Percentiles rank a stretch among this genome's conserved stretches.
Conservation (phyloP, 2,113 vertebrate genomes). For the Cynopterus brachyotis region DNA sequence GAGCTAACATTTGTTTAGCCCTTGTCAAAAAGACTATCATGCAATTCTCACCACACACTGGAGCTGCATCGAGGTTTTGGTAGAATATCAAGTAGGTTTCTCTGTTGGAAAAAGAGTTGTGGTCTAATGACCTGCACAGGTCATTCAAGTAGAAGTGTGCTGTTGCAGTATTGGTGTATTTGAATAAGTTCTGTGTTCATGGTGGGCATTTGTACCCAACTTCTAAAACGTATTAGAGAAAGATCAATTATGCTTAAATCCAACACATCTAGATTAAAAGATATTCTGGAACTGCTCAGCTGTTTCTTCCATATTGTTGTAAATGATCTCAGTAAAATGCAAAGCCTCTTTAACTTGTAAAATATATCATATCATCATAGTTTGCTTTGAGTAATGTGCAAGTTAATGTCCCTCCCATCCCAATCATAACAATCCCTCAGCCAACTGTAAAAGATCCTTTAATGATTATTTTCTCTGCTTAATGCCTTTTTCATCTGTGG, state of each 20-base stretch:
- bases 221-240: background rate
- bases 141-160: background rate
- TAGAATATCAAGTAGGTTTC: background rate
- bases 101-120: conserved; percentile 1
- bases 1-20: background rate
- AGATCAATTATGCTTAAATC: conserved; percentile 30
- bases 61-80: background rate
- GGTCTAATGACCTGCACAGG: background rate
- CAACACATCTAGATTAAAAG: background rate
- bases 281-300: background rate
- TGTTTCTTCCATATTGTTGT: conserved; percentile 1
- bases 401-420: conserved; percentile 62
- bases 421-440: conserved; percentile 59
- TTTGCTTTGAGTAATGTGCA: conserved; percentile 64
- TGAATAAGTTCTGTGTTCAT: background rate
- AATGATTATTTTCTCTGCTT: conserved; percentile 68
- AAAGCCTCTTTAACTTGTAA: conserved; percentile 68
- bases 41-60: background rate
- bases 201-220: background rate
- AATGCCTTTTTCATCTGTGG: conserved; percentile 52
- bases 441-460: conserved; percentile 63
- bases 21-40: background rate
- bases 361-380: conserved; percentile 52
- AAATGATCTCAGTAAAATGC: conserved; percentile 49
- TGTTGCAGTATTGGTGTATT: background rate